phyloP scores from a whole-genome alignment of 2,113 vertebrate species.

The Sceloporus undulatus region DNA sequence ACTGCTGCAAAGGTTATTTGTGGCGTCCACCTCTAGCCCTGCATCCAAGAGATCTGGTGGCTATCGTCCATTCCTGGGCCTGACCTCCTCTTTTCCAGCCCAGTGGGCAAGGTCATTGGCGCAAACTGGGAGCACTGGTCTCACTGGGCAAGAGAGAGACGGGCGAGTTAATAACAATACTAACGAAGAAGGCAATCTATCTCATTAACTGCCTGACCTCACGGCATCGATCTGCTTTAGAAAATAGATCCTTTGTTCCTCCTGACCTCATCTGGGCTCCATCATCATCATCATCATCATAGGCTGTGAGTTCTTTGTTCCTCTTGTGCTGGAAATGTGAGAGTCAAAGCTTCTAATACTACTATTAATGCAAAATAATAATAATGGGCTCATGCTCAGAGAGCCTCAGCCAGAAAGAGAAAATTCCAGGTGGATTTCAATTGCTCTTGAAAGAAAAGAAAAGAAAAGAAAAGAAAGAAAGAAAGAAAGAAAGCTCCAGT shows the following conservation, averaged over 20 bases:
- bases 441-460: conserved; percentile 42
- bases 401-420: conserved; percentile 28
- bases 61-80: too few relatives aligned
- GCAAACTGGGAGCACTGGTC: not conserved
- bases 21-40: too few relatives aligned
- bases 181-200: conserved; percentile 52
- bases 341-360: not conserved
- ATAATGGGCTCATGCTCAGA: not conserved
- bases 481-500: conserved; percentile 23
- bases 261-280: conserved; percentile 19
- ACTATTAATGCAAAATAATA: not conserved
- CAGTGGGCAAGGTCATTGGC: conserved; percentile 57
- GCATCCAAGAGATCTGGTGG: not conserved
- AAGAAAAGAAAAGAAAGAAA: conserved; percentile 11
- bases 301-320: not conserved
- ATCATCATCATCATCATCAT: too few relatives aligned
- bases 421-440: conserved; percentile 74
- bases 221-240: conserved; percentile 48
- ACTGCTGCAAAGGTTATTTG: too few relatives aligned
- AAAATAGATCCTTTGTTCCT: conserved; percentile 23
- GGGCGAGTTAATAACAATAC: conserved; percentile 22
- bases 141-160: conserved; percentile 43
- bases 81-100: not conserved
- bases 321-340: not conserved
- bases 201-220: conserved; percentile 61